Evolutionary conservation across 2,797 vertebrate species (phyloP), one percentile per base, ranked within the genome.

Genomic region (Tragelaphus eurycerus): DNA sequence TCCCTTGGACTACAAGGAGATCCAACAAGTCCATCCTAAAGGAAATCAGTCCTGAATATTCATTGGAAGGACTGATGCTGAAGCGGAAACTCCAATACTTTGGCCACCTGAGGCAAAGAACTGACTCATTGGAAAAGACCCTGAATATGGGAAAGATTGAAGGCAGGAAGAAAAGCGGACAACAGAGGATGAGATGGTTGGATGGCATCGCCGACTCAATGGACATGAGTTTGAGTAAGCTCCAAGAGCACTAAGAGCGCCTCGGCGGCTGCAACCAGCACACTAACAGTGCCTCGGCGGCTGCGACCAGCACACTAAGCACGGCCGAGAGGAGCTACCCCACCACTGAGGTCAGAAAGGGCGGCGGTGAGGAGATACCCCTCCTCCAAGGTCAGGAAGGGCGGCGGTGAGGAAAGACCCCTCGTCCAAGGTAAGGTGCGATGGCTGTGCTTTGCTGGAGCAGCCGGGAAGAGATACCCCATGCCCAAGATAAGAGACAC

Each of bases 151-250:
- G n/a, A 71, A 71, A 34, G 64, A 67, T 6, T 67, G 64, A 34
- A 71, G 10, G n/a, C 9, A 11, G 64, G 5, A 67, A 4, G 64
- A 67, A 17, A 67, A 71, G n/a, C 2, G 0, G n/a, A 71, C 0
- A 0, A 67, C 17, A 71, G 64, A 67, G 64, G n/a, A 38, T 38
- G n/a, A 71, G n/a, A 38, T 38, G 19, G n/a, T 21, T 71, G 64
- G 10, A 38, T 38, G n/a, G n/a, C 19, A 38, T 71, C 19, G 38
- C n/a, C 2, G 0, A 71, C 4, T 23, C 2, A 2, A 71, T 38
- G 64, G n/a, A 71, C 17, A 38, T 38, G 17, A 71, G 10, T 34
- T 38, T 71, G 64, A 71, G 19, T 71, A 71, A 71, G 64, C 17
- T 71, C 19, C 0, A 0, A 19, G 64, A 21, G 38, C 38, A 43